Evolutionary conservation across 2,888 invertebrate species (phyloP).

Genomic region (Sericinus montela): DNA sequence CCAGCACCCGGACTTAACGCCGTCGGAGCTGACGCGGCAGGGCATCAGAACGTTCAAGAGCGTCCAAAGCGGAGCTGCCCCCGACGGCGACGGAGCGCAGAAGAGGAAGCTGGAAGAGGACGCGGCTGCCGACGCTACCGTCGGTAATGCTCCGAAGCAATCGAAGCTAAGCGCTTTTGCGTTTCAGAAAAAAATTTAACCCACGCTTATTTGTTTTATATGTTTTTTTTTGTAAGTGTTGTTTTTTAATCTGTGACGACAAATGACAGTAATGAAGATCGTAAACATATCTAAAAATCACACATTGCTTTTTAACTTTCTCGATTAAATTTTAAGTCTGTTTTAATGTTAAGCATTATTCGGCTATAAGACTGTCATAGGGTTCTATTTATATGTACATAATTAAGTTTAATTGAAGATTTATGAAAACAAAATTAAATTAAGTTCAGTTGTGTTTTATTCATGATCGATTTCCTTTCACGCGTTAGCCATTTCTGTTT

Average conservation of each 20-base stretch:
- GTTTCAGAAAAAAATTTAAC: slow-evolving; percentile 51
- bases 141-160: slow-evolving; percentile 59
- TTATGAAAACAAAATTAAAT: neutral
- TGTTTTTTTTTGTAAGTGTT: too few relatives aligned
- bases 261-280: too few relatives aligned
- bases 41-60: slow-evolving; percentile 75
- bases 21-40: slow-evolving; percentile 76
- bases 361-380: slow-evolving; percentile 3
- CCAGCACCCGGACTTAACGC: slow-evolving; percentile 74
- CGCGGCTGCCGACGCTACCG: slow-evolving; percentile 32
- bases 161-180: slow-evolving; percentile 72
- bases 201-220: neutral
- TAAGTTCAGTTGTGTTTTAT: neutral
- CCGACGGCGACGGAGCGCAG: slow-evolving; percentile 34
- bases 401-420: neutral
- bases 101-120: slow-evolving; percentile 59
- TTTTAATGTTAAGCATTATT: neutral
- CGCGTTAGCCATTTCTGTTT: slow-evolving; percentile 58
- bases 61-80: slow-evolving; percentile 38
- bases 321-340: too few relatives aligned
- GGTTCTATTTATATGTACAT: neutral
- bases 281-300: too few relatives aligned
- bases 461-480: slow-evolving; percentile 22
- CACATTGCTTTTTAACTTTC: too few relatives aligned
- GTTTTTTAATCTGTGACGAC: too few relatives aligned